Percentiles rank a stretch among this genome's conserved stretches.
phyloP scores from a whole-genome alignment of 2,888 invertebrate species.

The Drosophila antonietae region DNA sequence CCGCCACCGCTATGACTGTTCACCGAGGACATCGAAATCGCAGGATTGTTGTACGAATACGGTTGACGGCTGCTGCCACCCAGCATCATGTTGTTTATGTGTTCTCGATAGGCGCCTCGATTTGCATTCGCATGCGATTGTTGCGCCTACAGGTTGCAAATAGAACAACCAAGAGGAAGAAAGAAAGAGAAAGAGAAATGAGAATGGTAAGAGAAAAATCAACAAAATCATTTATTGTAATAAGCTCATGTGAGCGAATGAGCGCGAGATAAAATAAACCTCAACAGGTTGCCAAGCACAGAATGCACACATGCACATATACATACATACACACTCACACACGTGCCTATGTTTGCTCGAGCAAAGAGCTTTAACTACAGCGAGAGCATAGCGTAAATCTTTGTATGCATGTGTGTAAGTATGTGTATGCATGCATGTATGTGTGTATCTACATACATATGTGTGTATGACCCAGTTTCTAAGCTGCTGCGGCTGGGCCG shows the following conservation, averaged over 20 bases:
- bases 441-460: too few relatives aligned
- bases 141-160: slow-evolving; percentile 64
- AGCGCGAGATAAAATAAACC: slow-evolving; percentile 17
- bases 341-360: slow-evolving; percentile 3
- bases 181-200: slow-evolving; percentile 3
- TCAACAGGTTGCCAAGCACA: slow-evolving; percentile 50
- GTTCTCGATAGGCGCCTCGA: slow-evolving; percentile 78
- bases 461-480: slow-evolving; percentile 67
- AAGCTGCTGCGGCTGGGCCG: slow-evolving; percentile 42
- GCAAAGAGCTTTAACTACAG: slow-evolving; percentile 25
- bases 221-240: slow-evolving; percentile 23
- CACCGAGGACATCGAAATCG: slow-evolving; percentile 84
- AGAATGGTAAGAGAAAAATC: slow-evolving; percentile 30
- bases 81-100: slow-evolving; percentile 82
- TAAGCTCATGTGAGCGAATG: slow-evolving; percentile 27
- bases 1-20: slow-evolving; percentile 82
- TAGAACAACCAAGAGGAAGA: not conserved
- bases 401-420: not conserved
- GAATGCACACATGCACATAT: slow-evolving; percentile 1
- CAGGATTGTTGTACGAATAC: slow-evolving; percentile 82
- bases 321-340: slow-evolving; percentile 1
- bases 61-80: slow-evolving; percentile 77
- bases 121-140: slow-evolving; percentile 73
- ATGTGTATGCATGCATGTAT: not conserved
- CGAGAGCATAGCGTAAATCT: slow-evolving; percentile 43